These are phyloP conservation scores for Lutra lutra DNA, from an alignment of 2,797 vertebrate species.

Conservation along the genomic window DNA sequence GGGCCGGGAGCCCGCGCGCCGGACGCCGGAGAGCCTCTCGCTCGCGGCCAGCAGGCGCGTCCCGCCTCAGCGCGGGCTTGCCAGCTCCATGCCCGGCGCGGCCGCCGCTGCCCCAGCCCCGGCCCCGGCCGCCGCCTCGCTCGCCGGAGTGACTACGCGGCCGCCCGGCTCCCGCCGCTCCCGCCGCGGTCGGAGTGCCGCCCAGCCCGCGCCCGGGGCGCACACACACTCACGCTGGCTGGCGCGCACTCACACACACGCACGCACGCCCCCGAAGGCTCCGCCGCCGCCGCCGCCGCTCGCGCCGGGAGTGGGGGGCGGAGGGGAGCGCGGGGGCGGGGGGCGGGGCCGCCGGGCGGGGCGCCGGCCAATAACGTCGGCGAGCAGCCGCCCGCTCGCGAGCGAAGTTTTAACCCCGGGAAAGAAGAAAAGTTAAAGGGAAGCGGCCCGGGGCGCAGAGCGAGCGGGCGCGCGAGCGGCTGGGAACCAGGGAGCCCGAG, in stretches of 20 bases:
- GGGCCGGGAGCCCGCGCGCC: constrained; percentile 59
- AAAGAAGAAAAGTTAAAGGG: constrained; percentile 78
- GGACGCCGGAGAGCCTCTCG: constrained; percentile 77
- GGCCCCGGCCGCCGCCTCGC: constrained; percentile 77
- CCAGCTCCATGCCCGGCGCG: constrained; percentile 81
- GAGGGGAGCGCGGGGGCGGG: constrained; percentile 71
- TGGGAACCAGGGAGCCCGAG: constrained; percentile 55
- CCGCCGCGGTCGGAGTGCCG: constrained; percentile 87
- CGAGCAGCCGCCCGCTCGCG: constrained; percentile 58
- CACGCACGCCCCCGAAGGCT: constrained; percentile 93
- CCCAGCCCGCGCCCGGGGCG: constrained; percentile 85
- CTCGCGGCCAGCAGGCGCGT: constrained; percentile 78
- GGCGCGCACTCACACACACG: constrained; percentile 85
- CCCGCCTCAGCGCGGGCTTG: constrained; percentile 78
- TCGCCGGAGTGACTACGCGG: constrained; percentile 86
- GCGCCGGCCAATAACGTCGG: constrained; percentile 79
- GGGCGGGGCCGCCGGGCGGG: constrained; percentile 75
- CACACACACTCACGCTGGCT: constrained; percentile 92
- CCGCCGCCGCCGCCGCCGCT: constrained; percentile 61
- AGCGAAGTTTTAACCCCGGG: constrained; percentile 77
- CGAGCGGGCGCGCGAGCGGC: constrained; percentile 42
- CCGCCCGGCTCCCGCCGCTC: constrained; percentile 78
- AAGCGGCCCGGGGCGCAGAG: constrained; percentile 26
- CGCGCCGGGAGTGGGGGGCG: constrained; percentile 60
- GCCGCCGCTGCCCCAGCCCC: constrained; percentile 83